phyloP scores from a whole-genome alignment of 1,140 invertebrate genomes.

The Aculops lycopersici region DNA sequence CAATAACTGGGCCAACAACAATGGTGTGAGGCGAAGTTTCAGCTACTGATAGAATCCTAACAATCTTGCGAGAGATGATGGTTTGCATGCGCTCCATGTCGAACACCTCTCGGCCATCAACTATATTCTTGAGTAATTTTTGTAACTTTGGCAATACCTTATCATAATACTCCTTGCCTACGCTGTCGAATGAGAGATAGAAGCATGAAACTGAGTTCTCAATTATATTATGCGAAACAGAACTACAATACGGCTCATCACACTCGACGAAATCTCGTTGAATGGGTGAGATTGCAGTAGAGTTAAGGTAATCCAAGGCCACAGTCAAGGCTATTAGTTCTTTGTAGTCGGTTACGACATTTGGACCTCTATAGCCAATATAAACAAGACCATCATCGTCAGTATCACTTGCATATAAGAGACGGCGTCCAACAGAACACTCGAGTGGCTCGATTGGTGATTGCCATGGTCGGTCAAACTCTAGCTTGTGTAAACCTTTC shows the following conservation, averaged over 20 bases:
- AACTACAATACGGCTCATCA: conserved; percentile 41
- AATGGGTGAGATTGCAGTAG: conserved; percentile 45
- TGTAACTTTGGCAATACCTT: not conserved
- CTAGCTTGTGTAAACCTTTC: conserved; percentile 21
- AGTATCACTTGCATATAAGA: conserved; percentile 44
- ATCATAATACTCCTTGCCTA: conserved; percentile 22
- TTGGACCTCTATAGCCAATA: conserved; percentile 47
- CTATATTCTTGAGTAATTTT: conserved; percentile 19
- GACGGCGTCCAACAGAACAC: conserved; percentile 18
- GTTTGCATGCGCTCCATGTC: conserved; percentile 38
- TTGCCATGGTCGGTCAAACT: conserved; percentile 40
- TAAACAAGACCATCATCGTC: conserved; percentile 47
- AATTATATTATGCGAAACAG: conserved; percentile 21
- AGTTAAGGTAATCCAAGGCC: conserved; percentile 47
- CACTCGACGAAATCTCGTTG: conserved; percentile 51
- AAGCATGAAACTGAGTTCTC: conserved; percentile 35
- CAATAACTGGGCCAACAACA: conserved; percentile 37
- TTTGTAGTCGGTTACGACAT: conserved; percentile 15
- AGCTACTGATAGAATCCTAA: conserved; percentile 17
- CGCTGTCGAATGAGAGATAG: conserved; percentile 35
- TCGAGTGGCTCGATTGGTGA: conserved; percentile 26
- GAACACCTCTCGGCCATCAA: conserved; percentile 22
- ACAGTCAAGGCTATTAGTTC: conserved; percentile 27
- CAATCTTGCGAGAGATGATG: conserved; percentile 28
- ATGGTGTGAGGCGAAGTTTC: conserved; percentile 40